Percentiles rank a stretch among this genome's conserved stretches.
Conservation (phyloP, 2,797 vertebrate species). For the Gambusia yucatana region DNA sequence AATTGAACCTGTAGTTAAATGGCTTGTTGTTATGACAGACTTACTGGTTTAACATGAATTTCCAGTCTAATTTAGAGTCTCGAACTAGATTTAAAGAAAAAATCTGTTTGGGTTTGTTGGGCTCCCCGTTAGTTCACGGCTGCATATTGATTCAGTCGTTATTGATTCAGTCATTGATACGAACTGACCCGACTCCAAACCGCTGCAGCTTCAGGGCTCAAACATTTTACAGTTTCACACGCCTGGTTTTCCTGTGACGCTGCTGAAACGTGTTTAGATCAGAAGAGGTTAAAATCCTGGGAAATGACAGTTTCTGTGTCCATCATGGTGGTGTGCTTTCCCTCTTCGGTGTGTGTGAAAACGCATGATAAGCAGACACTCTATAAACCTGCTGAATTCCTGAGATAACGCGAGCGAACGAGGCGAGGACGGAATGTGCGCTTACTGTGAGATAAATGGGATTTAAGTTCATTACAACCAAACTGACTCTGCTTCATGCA, state of each 20-base stretch:
- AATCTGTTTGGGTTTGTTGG: constrained; percentile 3
- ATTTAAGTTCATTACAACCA: neutral
- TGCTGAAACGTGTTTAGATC: neutral
- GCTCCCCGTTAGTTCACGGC: constrained; percentile 10
- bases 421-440: neutral
- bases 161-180: constrained; percentile 47
- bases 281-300: neutral
- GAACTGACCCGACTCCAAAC: constrained; percentile 50
- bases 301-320: neutral
- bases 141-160: constrained; percentile 5
- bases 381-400: constrained; percentile 46
- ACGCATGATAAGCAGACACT: constrained; percentile 12
- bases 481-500: constrained; percentile 1
- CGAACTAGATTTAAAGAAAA: neutral
- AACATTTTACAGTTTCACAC: neutral
- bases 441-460: neutral
- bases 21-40: too few relatives aligned
- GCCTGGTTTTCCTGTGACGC: too few relatives aligned
- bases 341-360: constrained; percentile 27
- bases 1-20: neutral
- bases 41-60: too few relatives aligned
- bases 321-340: constrained; percentile 12
- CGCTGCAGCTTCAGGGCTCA: constrained; percentile 27
- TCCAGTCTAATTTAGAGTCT: too few relatives aligned
- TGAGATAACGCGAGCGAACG: constrained; percentile 11